Percentiles rank a stretch among this genome's conserved stretches.
These are phyloP conservation scores for Halictus ligatus DNA, from an alignment of 2,888 invertebrate genomes.

Conservation along the genomic window DNA sequence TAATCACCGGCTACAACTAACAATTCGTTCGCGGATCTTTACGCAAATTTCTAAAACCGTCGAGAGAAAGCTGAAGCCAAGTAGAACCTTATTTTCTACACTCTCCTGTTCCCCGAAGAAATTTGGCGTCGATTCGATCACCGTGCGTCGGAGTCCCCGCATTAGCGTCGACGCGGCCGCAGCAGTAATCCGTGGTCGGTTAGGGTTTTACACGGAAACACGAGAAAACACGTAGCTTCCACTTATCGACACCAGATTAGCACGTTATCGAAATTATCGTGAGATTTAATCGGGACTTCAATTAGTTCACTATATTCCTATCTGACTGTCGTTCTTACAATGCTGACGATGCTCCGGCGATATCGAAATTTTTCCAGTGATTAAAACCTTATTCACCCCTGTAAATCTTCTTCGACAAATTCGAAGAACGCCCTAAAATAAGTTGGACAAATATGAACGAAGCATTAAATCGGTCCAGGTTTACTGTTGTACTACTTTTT, in stretches of 20 bases:
- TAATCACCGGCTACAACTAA: not conserved
- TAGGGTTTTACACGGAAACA: not conserved
- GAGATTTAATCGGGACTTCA: slow-evolving; percentile 15
- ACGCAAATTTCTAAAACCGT: not conserved
- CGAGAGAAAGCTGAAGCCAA: not conserved
- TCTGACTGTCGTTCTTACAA: not conserved
- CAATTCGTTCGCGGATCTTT: not conserved
- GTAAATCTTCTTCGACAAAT: not conserved
- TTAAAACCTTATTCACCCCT: not conserved
- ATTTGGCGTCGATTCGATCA: not conserved
- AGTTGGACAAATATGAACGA: too few species aligned
- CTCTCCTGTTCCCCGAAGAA: not conserved
- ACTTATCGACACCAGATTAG: slow-evolving; percentile 46
- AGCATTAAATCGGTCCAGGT: too few species aligned
- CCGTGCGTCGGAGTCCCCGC: not conserved
- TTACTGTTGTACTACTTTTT: too few species aligned
- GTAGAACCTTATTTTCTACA: not conserved
- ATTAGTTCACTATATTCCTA: slow-evolving; percentile 9
- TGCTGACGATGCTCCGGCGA: not conserved
- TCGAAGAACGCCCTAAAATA: too few species aligned
- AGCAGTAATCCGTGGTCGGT: not conserved
- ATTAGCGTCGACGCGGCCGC: not conserved
- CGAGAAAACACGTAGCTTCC: not conserved
- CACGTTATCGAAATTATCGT: slow-evolving; percentile 37
- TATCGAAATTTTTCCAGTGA: not conserved